phyloP scores from a whole-genome alignment of 2,113 vertebrate genomes.

The Xenopus laevis region DNA sequence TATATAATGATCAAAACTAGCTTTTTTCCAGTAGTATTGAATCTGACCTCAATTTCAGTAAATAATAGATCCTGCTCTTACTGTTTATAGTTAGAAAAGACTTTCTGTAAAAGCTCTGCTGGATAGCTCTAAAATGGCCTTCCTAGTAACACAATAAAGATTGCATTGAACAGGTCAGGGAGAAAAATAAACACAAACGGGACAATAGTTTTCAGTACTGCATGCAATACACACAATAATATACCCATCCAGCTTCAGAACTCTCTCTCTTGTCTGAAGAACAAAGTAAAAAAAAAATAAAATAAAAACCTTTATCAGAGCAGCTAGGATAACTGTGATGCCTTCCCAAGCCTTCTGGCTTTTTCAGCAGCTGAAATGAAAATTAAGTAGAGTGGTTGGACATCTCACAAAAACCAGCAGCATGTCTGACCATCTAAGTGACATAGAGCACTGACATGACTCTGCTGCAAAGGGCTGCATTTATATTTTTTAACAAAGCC shows the following conservation, averaged over 20 bases:
- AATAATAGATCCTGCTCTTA: neutral
- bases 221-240: conserved; percentile 4
- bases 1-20: neutral
- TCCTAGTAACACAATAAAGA: neutral
- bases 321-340: conserved; percentile 15
- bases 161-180: neutral
- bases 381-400: neutral
- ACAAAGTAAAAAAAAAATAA: neutral
- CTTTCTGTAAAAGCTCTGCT: neutral
- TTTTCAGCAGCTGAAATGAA: conserved; percentile 18
- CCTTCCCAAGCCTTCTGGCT: conserved; percentile 9
- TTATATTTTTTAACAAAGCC: too few species aligned
- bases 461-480: too few species aligned
- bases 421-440: neutral
- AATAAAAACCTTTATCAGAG: neutral
- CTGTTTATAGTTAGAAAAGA: neutral
- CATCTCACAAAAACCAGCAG: neutral
- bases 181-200: neutral
- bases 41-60: conserved; percentile 6
- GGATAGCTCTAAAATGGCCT: neutral
- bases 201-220: conserved; percentile 3
- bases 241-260: neutral
- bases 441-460: neutral
- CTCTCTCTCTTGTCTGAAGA: neutral
- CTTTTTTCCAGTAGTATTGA: neutral